Percentiles rank a stretch among this genome's conserved stretches.
Evolutionary conservation across 2,888 invertebrate species (phyloP).

Genomic region (Polyploca ridens): DNA sequence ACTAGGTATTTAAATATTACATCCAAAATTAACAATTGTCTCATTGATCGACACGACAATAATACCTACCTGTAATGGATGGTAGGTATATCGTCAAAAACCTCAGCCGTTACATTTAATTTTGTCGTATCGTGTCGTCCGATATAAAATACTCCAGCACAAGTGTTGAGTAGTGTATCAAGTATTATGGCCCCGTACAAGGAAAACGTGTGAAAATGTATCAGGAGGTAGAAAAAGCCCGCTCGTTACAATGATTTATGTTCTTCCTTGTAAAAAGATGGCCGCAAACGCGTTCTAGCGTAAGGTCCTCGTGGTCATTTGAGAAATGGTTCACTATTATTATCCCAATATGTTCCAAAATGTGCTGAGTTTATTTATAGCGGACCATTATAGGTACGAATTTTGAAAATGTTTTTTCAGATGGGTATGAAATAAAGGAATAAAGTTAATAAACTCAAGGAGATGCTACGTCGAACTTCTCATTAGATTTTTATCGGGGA

Average conservation of each 20-base stretch:
- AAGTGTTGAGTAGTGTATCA: conserved; percentile 8
- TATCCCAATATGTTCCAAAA: conserved; percentile 37
- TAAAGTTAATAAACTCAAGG: background rate
- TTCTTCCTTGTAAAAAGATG: conserved; percentile 61
- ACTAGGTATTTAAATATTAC: too few species aligned
- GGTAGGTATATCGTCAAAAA: too few species aligned
- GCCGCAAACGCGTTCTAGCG: conserved; percentile 50
- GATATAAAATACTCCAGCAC: background rate
- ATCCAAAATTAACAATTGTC: too few species aligned
- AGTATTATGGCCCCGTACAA: conserved; percentile 19
- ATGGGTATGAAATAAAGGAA: background rate
- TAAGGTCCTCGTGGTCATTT: conserved; percentile 52
- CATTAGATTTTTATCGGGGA: too few species aligned
- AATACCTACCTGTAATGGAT: too few species aligned
- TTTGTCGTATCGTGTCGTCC: background rate
- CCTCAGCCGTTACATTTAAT: too few species aligned
- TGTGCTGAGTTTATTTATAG: conserved; percentile 12
- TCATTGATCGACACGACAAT: too few species aligned
- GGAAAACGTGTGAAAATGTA: conserved; percentile 73
- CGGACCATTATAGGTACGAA: background rate
- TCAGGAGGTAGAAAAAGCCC: conserved; percentile 47
- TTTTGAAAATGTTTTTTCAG: background rate
- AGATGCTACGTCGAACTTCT: too few species aligned
- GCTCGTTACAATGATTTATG: conserved; percentile 79
- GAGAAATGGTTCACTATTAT: conserved; percentile 52